A percentile compares a stretch with the other conserved stretches of the same genome.
Conservation (phyloP, 2,797 vertebrate genomes). For the Brachyrhaphis roseni region DNA sequence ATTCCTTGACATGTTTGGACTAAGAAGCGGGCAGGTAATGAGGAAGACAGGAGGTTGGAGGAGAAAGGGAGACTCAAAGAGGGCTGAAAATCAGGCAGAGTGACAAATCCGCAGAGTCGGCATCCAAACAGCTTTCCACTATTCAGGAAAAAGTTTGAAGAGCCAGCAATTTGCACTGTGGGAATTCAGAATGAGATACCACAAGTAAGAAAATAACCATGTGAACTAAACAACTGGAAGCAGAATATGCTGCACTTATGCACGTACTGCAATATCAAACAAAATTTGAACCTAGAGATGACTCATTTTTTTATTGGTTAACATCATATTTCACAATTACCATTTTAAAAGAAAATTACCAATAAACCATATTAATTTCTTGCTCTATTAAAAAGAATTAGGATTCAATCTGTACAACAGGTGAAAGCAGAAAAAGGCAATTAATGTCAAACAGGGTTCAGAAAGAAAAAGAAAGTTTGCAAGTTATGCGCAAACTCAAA, state of each 20-base stretch:
- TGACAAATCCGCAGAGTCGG: constrained; percentile 30
- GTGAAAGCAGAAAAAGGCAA: background rate
- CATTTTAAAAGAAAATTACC: background rate
- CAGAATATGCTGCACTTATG: background rate
- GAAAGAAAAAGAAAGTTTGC: background rate
- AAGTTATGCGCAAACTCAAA: background rate
- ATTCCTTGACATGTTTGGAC: constrained; percentile 65
- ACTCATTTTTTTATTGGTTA: background rate
- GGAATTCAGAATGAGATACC: constrained; percentile 22
- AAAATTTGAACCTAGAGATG: background rate
- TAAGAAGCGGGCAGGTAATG: constrained; percentile 46
- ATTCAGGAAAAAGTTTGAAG: constrained; percentile 24
- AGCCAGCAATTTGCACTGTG: constrained; percentile 21
- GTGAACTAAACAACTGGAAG: constrained; percentile 17
- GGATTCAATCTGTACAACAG: background rate
- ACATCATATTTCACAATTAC: background rate
- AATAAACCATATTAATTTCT: background rate
- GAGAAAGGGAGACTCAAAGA: constrained; percentile 28
- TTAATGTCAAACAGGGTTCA: background rate
- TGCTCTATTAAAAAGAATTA: background rate
- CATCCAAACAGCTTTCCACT: constrained; percentile 40
- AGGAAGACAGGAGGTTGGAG: constrained; percentile 50
- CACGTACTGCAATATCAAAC: background rate
- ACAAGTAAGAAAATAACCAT: constrained; percentile 28
- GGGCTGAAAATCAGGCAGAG: constrained; percentile 35